Base-by-base conservation (phyloP, 2,113 vertebrate genomes). In the Chloebia gouldiae region DNA sequence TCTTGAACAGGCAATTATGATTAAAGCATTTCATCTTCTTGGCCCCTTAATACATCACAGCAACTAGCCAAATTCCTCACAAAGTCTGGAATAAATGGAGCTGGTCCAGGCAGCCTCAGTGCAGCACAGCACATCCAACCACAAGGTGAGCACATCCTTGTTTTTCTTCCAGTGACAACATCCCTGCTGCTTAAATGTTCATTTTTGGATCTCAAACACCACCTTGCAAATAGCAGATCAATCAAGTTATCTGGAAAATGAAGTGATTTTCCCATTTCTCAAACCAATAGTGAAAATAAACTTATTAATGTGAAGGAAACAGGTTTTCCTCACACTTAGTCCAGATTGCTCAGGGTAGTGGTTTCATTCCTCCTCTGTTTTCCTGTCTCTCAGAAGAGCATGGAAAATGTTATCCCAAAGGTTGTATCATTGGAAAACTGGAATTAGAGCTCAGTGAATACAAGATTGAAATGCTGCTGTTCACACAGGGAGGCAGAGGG, bases 21-120 rank as follows among this genome's bases (percentile, higher is more conserved):
- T 88, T 66, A 94, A 91, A 82, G 64, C 66, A 77, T 59, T 94
- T 85, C 63, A 85, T 92, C 81, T 88, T 90, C 83, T 44, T 68
- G 85, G 76, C n/a, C 79, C 3, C 1, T 83, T 86, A 77, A 93
- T 78, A 93, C 56, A 44, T 81, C 72, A 73, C 23, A 50, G 40
- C 37, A 93, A 68, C 42, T 44, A 33, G 51, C 65, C 81, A 83
- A 82, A 80, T 37, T 86, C 42, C 33, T 23, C 60, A n/a, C 1
- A 1, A 33, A 22, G 11, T 20, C 40, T 63, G 24, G 27, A 23
- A 66, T 40, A 77, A 81, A 85, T 3, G 14, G 47, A 70, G 21
- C 31, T 47, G 59, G 42, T 57, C 72, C 44, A 44, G 65, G 59
- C 18, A 59, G 24, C 15, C 50, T 69, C 53, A 27, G 17, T 7